Evolutionary conservation across 2,888 invertebrate species (phyloP).

Genomic region (Orchesellides sinensis): DNA sequence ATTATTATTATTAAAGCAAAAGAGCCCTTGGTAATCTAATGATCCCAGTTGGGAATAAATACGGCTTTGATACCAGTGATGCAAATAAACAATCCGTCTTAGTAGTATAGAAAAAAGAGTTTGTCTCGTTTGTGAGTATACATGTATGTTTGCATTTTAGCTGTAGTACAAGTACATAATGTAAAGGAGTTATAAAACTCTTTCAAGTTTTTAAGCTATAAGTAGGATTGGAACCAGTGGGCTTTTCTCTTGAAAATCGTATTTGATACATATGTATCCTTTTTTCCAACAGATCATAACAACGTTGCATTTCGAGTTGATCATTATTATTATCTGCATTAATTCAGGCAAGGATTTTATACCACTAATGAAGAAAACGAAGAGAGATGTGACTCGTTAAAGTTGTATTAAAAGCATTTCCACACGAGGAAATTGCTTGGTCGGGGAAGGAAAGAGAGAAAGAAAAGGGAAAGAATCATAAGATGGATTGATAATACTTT

Average conservation of each 20-base stretch:
- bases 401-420: slow-evolving; percentile 48
- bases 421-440: slow-evolving; percentile 1
- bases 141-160: background rate
- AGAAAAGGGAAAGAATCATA: slow-evolving; percentile 27
- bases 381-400: slow-evolving; percentile 50
- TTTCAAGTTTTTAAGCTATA: slow-evolving; percentile 5
- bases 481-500: slow-evolving; percentile 47
- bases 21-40: slow-evolving; percentile 51
- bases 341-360: slow-evolving; percentile 6
- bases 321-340: slow-evolving; percentile 23
- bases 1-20: slow-evolving; percentile 20
- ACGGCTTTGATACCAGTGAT: slow-evolving; percentile 28
- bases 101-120: background rate
- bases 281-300: background rate
- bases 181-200: background rate
- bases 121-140: background rate
- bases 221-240: slow-evolving; percentile 2
- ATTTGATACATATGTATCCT: background rate
- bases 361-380: slow-evolving; percentile 54
- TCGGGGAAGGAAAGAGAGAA: slow-evolving; percentile 10
- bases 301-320: background rate
- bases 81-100: slow-evolving; percentile 9
- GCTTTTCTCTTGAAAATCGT: background rate
- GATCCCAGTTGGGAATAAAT: slow-evolving; percentile 61
- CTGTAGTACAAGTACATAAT: too few species aligned